Evolutionary conservation across 1,140 invertebrate species (phyloP).

Genomic region (Drosophila equinoxialis): DNA sequence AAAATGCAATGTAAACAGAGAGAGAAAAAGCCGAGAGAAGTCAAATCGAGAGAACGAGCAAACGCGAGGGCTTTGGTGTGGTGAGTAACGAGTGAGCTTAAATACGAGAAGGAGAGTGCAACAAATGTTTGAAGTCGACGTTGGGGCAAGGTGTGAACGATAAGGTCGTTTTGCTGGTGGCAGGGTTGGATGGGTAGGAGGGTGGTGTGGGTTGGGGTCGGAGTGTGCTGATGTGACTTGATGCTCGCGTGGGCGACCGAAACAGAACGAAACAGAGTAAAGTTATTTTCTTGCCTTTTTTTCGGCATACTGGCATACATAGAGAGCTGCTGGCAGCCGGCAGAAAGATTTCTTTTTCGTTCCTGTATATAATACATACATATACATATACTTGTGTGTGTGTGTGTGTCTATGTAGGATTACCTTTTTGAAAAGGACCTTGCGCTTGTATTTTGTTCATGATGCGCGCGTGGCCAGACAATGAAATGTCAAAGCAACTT

Average conservation of each 20-base stretch:
- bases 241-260: conserved; percentile 42
- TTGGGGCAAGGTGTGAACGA: conserved; percentile 24
- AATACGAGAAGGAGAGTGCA: conserved; percentile 52
- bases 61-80: conserved; percentile 23
- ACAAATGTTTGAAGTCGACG: conserved; percentile 59
- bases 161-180: conserved; percentile 39
- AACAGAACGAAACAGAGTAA: conserved; percentile 42
- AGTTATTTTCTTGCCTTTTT: conserved; percentile 57
- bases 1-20: conserved; percentile 7
- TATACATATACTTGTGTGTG: not conserved
- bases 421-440: conserved; percentile 24
- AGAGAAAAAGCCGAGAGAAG: not conserved
- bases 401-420: conserved; percentile 29
- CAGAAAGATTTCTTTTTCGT: conserved; percentile 30
- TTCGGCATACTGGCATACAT: conserved; percentile 72
- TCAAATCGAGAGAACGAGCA: not conserved
- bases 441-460: conserved; percentile 12
- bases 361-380: not conserved
- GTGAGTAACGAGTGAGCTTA: conserved; percentile 43
- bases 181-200: not conserved
- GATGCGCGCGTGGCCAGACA: conserved; percentile 54
- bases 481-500: conserved; percentile 62
- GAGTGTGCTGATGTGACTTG: conserved; percentile 15
- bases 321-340: conserved; percentile 20
- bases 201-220: not conserved